Evolutionary conservation across 2,113 vertebrate genomes (phyloP).

Genomic region (Entomyzon cyanotis): DNA sequence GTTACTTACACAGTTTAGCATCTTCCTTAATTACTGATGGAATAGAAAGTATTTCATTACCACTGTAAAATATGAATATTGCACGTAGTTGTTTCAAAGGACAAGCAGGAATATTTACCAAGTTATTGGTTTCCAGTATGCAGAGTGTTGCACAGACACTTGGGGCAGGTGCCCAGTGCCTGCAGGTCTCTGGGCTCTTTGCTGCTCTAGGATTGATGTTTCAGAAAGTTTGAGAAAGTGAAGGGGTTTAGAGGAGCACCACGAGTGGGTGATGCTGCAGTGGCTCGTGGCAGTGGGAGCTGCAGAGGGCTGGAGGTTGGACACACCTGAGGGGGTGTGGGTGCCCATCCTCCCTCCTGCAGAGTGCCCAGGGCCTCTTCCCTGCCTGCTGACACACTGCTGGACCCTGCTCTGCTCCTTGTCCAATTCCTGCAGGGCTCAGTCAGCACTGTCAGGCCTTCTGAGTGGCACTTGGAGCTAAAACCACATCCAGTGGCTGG

Average conservation of each 20-base stretch:
- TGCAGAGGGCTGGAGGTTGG: fast-evolving
- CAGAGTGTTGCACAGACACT: not conserved
- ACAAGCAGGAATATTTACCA: not conserved
- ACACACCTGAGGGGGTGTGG: too few species aligned
- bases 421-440: not conserved
- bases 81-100: not conserved
- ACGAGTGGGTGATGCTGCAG: fast-evolving
- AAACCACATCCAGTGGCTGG: not conserved
- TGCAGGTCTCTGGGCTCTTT: not conserved
- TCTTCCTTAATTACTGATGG: slow-evolving; percentile 25
- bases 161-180: not conserved
- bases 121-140: not conserved
- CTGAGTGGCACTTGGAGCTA: not conserved
- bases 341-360: not conserved
- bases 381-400: fast-evolving
- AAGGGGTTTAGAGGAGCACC: not conserved
- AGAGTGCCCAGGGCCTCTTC: not conserved
- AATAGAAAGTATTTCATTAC: not conserved
- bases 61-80: not conserved
- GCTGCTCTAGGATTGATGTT: fast-evolving
- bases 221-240: fast-evolving
- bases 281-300: not conserved
- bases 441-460: not conserved
- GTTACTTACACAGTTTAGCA: not conserved
- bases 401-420: fast-evolving